Conservation (phyloP, 37 sponge, comb jelly and placozoan species). For the Aphrocallistes beatrix region DNA sequence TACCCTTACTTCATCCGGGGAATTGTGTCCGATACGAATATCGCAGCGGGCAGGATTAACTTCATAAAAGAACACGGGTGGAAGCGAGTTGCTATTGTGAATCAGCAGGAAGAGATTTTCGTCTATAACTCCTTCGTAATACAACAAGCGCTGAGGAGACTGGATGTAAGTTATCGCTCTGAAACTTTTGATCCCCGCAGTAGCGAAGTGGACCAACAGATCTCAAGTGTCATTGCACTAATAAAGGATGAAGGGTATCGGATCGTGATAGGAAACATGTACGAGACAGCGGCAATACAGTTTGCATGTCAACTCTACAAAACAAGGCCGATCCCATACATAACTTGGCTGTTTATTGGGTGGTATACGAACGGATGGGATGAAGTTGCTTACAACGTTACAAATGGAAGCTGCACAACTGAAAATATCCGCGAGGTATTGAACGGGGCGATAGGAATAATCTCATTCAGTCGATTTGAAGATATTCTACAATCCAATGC, state of each 20-base stretch:
- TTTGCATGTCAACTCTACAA: not conserved
- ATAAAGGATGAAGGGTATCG: not conserved
- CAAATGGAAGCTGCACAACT: not conserved
- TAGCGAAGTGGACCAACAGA: not conserved
- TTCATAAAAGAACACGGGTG: not conserved
- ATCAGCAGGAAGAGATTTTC: conserved; percentile 5
- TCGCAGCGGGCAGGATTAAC: not conserved
- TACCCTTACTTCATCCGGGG: not conserved
- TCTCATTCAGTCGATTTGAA: not conserved
- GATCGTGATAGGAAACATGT: not conserved
- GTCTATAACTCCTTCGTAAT: not conserved
- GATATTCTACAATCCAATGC: not conserved
- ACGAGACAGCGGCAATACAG: not conserved
- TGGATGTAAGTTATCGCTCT: not conserved
- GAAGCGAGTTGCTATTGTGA: not conserved
- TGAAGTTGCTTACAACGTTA: not conserved
- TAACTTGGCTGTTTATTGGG: not conserved
- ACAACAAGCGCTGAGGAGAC: not conserved
- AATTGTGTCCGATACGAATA: not conserved
- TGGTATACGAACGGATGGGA: not conserved
- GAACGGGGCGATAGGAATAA: not conserved
- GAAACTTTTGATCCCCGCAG: not conserved
- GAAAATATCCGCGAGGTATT: not conserved
- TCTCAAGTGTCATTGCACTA: not conserved
- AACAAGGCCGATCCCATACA: not conserved